Evolutionary conservation across 2,113 vertebrate species (phyloP).

Genomic region (Drymodes brunneopygia): DNA sequence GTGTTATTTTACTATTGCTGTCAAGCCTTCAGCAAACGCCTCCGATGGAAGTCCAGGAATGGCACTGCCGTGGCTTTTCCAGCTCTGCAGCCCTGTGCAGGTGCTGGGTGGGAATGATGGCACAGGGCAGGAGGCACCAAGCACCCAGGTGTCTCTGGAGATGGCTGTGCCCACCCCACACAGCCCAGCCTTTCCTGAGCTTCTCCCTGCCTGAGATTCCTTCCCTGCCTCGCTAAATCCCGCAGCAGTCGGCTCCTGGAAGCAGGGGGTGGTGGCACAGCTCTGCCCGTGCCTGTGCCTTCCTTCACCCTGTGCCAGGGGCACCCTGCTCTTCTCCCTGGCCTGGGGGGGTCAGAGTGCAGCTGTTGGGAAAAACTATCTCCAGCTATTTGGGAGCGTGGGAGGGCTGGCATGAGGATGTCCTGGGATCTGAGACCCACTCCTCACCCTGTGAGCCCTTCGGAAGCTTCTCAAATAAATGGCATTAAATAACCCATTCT

Average conservation of each 20-base stretch:
- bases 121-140: background rate
- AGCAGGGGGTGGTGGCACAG: background rate
- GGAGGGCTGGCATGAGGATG: background rate
- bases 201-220: background rate
- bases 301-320: background rate
- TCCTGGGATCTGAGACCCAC: background rate
- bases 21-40: background rate
- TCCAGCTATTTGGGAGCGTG: background rate
- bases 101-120: background rate
- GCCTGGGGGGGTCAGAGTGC: background rate
- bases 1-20: background rate
- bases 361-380: conserved; percentile 29
- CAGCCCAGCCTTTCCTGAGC: background rate
- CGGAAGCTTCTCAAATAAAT: background rate
- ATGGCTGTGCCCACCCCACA: background rate
- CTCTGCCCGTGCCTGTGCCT: background rate
- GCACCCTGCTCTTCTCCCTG: background rate
- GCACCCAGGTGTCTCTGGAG: background rate
- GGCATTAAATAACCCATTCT: background rate
- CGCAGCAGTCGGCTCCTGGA: background rate
- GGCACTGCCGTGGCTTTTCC: background rate
- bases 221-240: background rate
- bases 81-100: background rate
- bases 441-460: background rate
- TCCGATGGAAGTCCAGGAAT: background rate